Conservation (phyloP, 1,140 invertebrate genomes). For the Elymnias hypermnestra region DNA sequence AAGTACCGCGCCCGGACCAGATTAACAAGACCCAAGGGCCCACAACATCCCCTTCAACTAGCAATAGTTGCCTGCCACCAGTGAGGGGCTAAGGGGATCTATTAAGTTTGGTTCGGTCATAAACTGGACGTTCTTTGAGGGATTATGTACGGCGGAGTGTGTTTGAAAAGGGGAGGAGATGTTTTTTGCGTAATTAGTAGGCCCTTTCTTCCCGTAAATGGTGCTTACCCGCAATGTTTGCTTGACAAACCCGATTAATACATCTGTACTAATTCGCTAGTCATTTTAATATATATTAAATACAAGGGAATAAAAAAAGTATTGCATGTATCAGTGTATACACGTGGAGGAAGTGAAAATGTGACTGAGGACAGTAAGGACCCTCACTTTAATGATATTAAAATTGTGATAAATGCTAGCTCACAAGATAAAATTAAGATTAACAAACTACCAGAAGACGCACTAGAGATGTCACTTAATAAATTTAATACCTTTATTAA, state of each 20-base stretch:
- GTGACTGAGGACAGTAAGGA: too few relatives aligned
- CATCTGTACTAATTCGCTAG: slow-evolving; percentile 10
- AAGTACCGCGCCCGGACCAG: slow-evolving; percentile 41
- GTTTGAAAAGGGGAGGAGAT: slow-evolving; percentile 48
- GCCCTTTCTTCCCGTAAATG: slow-evolving; percentile 42
- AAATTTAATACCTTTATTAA: too few relatives aligned
- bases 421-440: too few relatives aligned
- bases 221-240: slow-evolving; percentile 24
- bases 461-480: too few relatives aligned
- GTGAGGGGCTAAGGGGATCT: slow-evolving; percentile 26
- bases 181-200: slow-evolving; percentile 70
- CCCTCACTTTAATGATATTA: too few relatives aligned
- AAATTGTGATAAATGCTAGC: too few relatives aligned
- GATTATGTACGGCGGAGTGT: slow-evolving; percentile 49
- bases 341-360: too few relatives aligned
- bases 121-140: slow-evolving; percentile 68
- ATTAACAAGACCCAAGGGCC: slow-evolving; percentile 34
- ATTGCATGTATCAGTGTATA: too few relatives aligned
- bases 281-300: too few relatives aligned
- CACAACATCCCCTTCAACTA: slow-evolving; percentile 16
- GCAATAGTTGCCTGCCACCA: slow-evolving; percentile 4
- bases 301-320: too few relatives aligned
- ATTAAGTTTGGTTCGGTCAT: slow-evolving; percentile 30
- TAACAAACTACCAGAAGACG: too few relatives aligned
- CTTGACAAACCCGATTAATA: slow-evolving; percentile 27